Evolutionary conservation across 2,888 invertebrate genomes (phyloP), one percentile per base, ranked within the genome.

Genomic region (Conchocele bisecta): DNA sequence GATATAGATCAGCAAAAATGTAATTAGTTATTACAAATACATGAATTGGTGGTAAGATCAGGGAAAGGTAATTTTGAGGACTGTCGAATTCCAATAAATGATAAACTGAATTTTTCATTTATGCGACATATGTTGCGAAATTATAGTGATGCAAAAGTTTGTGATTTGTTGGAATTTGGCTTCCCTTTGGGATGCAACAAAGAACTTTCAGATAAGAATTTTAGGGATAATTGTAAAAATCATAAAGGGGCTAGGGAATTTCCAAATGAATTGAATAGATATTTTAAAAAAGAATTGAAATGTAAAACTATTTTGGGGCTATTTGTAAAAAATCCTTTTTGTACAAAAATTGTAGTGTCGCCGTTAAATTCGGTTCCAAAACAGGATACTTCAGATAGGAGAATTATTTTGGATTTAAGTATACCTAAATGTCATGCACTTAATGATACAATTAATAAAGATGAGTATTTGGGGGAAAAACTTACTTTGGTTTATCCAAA

Each of bases 101-200:
- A n/a, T n/a, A 48, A 5, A 29, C 28, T 48, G 29, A 48, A 48
- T 48, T n/a, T 48, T n/a, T 17, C 13, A 15, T 54, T 29, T 15
- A 26, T 33, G 4, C 35, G 9, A 20, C 37, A n/a, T 26, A n/a
- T 22, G 20, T 37, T 54, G 3, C 20, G 9, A 13, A 26, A 37
- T 54, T 54, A 54, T n/a, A 54, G 4, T 3, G 35, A 54, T 54
- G 24, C 7, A 35, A 20, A 11, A 37, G 9, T 35, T 54, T 54
- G 33, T 54, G 54, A 54, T 20, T 53, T 35, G 3, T 24, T 54
- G 33, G 37, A 54, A 54, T 54, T 35, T 37, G 37, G 54, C n/a
- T 54, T 54, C 28, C 35, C 54, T 35, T 20, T 54, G 11, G 54
- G 54, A 4, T 54, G 15, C 24, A 9, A 13, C 3, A 24, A n/a